Conservation (phyloP, 2,113 vertebrate genomes). For the Haliaeetus leucogaster region DNA sequence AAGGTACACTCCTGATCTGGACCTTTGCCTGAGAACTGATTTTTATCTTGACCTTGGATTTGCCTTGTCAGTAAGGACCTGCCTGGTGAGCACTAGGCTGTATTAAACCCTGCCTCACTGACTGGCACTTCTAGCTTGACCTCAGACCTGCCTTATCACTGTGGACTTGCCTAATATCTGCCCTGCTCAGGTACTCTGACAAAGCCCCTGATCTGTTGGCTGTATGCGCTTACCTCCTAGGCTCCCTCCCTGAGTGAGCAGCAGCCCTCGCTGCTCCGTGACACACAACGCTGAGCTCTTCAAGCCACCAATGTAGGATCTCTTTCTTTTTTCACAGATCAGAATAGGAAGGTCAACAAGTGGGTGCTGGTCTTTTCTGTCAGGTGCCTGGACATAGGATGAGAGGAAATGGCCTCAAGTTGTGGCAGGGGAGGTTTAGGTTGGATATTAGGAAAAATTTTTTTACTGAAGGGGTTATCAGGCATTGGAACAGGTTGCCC, state of each 20-base stretch:
- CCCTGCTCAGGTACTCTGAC: neutral
- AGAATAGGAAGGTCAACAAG: neutral
- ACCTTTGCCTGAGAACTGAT: neutral
- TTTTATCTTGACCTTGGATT: too few relatives aligned
- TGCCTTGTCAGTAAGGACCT: neutral
- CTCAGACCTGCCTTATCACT: neutral
- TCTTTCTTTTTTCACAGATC: neutral
- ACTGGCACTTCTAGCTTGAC: neutral
- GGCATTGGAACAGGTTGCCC: too few relatives aligned
- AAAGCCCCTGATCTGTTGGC: neutral
- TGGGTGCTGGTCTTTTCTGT: too few relatives aligned
- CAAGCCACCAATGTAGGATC: neutral
- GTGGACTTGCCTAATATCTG: too few relatives aligned
- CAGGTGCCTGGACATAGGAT: too few relatives aligned
- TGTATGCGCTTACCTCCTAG: too few relatives aligned
- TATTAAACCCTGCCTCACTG: neutral
- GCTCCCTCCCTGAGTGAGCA: neutral
- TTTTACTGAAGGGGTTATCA: too few relatives aligned
- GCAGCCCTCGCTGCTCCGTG: neutral
- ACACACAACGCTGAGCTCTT: accelerated
- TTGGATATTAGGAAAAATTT: too few relatives aligned
- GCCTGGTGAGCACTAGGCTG: too few relatives aligned
- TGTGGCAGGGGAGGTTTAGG: too few relatives aligned
- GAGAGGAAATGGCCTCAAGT: too few relatives aligned
- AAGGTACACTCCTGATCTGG: accelerated